These are phyloP conservation scores for Calliphora vicina DNA, from an alignment of 1,140 invertebrate genomes.

Conservation along the genomic window DNA sequence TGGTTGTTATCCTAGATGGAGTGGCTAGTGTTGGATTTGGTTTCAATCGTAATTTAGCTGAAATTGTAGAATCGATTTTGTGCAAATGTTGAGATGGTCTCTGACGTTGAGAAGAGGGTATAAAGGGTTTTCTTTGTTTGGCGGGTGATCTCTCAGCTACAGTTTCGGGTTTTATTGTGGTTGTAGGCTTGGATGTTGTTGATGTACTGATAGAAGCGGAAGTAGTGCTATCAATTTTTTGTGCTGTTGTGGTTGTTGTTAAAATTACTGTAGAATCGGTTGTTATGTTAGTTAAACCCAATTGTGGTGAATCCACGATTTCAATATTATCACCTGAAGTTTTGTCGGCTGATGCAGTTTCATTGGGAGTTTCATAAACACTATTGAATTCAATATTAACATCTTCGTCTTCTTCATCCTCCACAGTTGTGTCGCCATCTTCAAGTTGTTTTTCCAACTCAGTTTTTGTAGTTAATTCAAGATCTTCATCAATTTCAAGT, in stretches of 20 bases:
- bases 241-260: slow-evolving; percentile 15
- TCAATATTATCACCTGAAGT: slow-evolving; percentile 49
- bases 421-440: background rate
- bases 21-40: slow-evolving; percentile 22
- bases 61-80: slow-evolving; percentile 16
- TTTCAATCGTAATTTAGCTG: slow-evolving; percentile 5
- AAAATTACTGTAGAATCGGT: slow-evolving; percentile 20
- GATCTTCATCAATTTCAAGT: slow-evolving; percentile 3
- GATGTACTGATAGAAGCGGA: background rate
- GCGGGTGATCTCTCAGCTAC: background rate
- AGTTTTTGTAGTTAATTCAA: background rate
- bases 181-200: background rate
- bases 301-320: slow-evolving; percentile 52
- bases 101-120: slow-evolving; percentile 26
- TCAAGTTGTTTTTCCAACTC: background rate
- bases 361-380: slow-evolving; percentile 47
- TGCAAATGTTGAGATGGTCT: slow-evolving; percentile 11
- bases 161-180: background rate
- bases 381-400: slow-evolving; percentile 52
- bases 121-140: slow-evolving; percentile 18
- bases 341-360: background rate
- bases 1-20: background rate
- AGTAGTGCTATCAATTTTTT: background rate
- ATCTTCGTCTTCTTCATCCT: slow-evolving; percentile 19
- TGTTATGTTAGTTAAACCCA: slow-evolving; percentile 46